Conservation (phyloP, 30 jellyfish, hydroid and myxozoan species). For the Haliclystus octoradiatus region DNA sequence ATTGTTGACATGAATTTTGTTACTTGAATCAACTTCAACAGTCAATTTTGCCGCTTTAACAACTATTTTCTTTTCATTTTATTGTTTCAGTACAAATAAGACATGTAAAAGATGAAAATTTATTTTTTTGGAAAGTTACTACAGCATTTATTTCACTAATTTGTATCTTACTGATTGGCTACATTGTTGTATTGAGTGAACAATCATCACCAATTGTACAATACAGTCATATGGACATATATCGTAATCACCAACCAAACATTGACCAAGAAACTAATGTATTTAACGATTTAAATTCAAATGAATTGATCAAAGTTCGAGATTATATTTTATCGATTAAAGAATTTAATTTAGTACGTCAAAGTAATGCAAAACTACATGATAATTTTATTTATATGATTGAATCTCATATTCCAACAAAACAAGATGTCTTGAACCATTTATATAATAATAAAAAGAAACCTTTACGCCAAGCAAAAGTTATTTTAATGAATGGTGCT, state of each 20-base stretch:
- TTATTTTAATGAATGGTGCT: slow-evolving; percentile 43
- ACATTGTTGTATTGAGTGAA: not conserved
- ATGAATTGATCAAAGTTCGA: not conserved
- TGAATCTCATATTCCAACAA: slow-evolving; percentile 39
- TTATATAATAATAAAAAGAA: slow-evolving; percentile 33
- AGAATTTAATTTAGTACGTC: not conserved
- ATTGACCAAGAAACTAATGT: not conserved
- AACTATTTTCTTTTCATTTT: no score
- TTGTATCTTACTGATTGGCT: not conserved
- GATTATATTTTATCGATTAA: not conserved
- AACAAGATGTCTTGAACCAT: slow-evolving; percentile 26
- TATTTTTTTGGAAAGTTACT: not conserved
- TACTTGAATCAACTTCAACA: no score
- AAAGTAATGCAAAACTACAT: not conserved
- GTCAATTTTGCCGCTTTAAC: no score
- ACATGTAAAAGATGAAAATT: not conserved
- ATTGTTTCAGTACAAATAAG: no score
- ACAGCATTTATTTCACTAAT: not conserved
- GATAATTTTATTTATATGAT: not conserved
- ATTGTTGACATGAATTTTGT: no score
- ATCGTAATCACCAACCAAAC: no score
- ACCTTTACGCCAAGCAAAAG: slow-evolving; percentile 72
- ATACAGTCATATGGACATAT: no score
- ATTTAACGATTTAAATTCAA: not conserved
- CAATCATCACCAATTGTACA: not conserved